These are phyloP conservation scores for Leptosomus discolor DNA, from an alignment of 2,113 vertebrate species.

Conservation along the genomic window DNA sequence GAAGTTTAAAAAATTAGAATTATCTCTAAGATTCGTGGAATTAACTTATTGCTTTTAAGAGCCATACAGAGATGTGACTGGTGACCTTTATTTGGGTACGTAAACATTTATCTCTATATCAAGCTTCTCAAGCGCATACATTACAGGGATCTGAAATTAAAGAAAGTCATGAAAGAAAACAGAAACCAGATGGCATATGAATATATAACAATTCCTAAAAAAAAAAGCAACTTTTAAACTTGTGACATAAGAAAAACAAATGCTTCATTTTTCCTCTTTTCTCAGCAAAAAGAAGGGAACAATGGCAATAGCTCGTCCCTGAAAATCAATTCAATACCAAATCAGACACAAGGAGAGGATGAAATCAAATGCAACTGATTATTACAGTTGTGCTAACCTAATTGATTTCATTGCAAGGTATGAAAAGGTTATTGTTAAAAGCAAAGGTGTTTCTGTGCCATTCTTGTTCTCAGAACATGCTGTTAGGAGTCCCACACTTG, in stretches of 20 bases:
- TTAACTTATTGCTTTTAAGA: neutral
- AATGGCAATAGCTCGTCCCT: neutral
- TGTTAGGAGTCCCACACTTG: neutral
- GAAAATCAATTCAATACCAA: neutral
- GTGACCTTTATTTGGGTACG: slow-evolving; percentile 15
- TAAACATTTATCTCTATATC: slow-evolving; percentile 11
- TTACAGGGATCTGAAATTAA: slow-evolving; percentile 22
- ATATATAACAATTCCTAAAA: slow-evolving; percentile 29
- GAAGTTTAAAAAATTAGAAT: neutral
- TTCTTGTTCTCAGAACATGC: neutral
- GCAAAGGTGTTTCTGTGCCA: neutral
- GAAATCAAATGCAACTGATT: neutral
- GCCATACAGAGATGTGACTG: neutral
- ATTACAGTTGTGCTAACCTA: neutral
- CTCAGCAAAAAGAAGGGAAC: neutral
- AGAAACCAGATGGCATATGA: slow-evolving; percentile 56
- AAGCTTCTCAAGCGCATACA: neutral
- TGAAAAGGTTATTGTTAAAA: neutral
- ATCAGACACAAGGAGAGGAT: neutral
- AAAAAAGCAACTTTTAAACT: slow-evolving; percentile 2
- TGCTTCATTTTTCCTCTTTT: neutral
- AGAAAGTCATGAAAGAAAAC: slow-evolving; percentile 27
- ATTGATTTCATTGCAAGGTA: neutral
- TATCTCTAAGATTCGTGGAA: neutral
- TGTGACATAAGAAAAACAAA: slow-evolving; percentile 33